Base-by-base conservation (phyloP, 2,797 vertebrate species). In the Tiaroga cobitis region DNA sequence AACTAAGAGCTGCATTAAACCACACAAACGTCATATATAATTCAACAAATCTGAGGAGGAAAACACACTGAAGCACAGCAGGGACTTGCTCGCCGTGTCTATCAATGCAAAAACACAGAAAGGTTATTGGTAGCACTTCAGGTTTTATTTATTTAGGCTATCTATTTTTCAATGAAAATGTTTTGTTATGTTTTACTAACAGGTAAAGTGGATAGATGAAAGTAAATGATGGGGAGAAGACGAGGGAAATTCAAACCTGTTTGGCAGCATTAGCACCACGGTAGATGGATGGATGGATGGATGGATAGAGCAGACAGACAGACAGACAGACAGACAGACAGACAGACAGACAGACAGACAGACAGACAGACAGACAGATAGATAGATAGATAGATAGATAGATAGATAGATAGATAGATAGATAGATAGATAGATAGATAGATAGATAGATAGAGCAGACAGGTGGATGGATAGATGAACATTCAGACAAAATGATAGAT, bases 1-100 rank as follows among this genome's bases (percentile, higher is more conserved):
- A n/a, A n/a, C n/a, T n/a, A 13, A 70, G 67, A 72, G 18, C 80
- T 34, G 69, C 39, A 82, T 82, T 72, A 24, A 73, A 73, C 54
- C 51, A 41, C 8, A 3, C 7, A 15, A 37, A 37, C 37, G 18
- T 41, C 67, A 59, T 72, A 29, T 72, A 59, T 72, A 72, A 82
- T 82, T 73, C 63, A 78, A 81, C 79, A 69, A 69, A 81, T 69
- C 43, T 51, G 79, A 69, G 79, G 65, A 69, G 29, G 63, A 80
- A 51, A 67, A 65, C 43, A 68, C 63, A 39, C 80, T 51, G 79
- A 43, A 69, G 79, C 63, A 2, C 78, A 34, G 26, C 78, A 68
- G 29, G 41, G 43, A 34, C 49, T 67, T 11, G 8, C 26, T 41
- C 9, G 5, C 41, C 26, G 5, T 80, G 59, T 65, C 59, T 18